These are phyloP conservation scores for Orchesella flavescens DNA, from an alignment of 2,888 invertebrate species.

Conservation along the genomic window DNA sequence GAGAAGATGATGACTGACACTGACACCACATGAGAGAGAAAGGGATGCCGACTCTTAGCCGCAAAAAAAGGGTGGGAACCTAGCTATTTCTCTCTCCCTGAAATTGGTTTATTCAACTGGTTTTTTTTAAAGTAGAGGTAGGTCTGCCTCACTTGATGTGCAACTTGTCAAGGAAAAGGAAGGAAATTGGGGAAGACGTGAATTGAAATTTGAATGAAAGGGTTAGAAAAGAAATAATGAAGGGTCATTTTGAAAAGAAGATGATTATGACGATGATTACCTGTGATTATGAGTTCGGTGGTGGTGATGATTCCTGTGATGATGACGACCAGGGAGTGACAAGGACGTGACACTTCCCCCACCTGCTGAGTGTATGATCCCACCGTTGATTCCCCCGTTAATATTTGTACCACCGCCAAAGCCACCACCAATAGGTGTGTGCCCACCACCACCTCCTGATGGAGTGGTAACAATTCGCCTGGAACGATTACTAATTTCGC, in stretches of 20 bases:
- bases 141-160: no score
- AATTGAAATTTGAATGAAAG: not conserved
- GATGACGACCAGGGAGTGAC: slow-evolving; percentile 67
- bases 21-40: slow-evolving; percentile 16
- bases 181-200: not conserved
- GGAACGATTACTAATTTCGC: slow-evolving; percentile 87
- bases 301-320: slow-evolving; percentile 68
- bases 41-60: not conserved
- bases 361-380: slow-evolving; percentile 30
- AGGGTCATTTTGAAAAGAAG: no score
- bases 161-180: slow-evolving; percentile 33
- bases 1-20: slow-evolving; percentile 12
- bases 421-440: slow-evolving; percentile 49
- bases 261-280: slow-evolving; percentile 44
- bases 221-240: slow-evolving; percentile 27
- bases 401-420: slow-evolving; percentile 12
- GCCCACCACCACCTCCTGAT: slow-evolving; percentile 30
- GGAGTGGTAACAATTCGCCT: slow-evolving; percentile 73
- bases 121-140: not conserved
- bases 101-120: not conserved
- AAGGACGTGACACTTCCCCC: slow-evolving; percentile 63
- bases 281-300: slow-evolving; percentile 70
- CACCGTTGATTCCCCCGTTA: slow-evolving; percentile 41
- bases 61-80: slow-evolving; percentile 4
- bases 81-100: not conserved